Conservation (phyloP, 2,797 vertebrate genomes). For the Epinephelus awoara region DNA sequence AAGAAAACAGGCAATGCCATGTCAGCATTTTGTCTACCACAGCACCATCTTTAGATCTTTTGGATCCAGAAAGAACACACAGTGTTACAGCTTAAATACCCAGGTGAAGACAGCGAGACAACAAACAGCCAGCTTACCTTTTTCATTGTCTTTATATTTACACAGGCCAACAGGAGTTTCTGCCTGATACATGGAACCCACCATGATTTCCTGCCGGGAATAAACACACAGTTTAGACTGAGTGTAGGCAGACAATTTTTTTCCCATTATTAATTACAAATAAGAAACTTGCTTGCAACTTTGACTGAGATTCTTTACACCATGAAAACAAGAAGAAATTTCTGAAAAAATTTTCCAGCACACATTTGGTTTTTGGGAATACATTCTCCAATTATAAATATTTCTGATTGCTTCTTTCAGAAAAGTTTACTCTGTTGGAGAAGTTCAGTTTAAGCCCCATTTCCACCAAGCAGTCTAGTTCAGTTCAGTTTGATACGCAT, state of each 20-base stretch:
- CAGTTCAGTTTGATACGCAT: too few relatives aligned
- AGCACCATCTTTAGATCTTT: not conserved
- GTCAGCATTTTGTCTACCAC: not conserved
- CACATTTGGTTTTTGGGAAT: not conserved
- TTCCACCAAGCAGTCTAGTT: too few relatives aligned
- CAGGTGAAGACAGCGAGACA: not conserved
- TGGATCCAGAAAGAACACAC: not conserved
- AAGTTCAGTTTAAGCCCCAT: not conserved
- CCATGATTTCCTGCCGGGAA: slow-evolving; percentile 95
- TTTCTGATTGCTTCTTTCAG: not conserved
- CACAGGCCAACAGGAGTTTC: slow-evolving; percentile 94
- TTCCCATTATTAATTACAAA: not conserved
- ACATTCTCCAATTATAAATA: not conserved
- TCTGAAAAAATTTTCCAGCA: not conserved
- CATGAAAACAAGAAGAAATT: not conserved
- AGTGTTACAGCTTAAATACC: not conserved
- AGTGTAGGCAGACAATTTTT: not conserved
- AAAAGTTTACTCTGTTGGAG: not conserved
- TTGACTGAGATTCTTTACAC: not conserved
- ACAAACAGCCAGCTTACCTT: slow-evolving; percentile 83
- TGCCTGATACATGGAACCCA: slow-evolving; percentile 99
- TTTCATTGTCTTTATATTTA: slow-evolving; percentile 97
- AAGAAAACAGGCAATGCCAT: not conserved
- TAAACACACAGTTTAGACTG: slow-evolving; percentile 33
- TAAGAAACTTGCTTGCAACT: not conserved